Evolutionary conservation across 2,797 vertebrate genomes (phyloP).

Genomic region (Threskiornis aethiopicus): DNA sequence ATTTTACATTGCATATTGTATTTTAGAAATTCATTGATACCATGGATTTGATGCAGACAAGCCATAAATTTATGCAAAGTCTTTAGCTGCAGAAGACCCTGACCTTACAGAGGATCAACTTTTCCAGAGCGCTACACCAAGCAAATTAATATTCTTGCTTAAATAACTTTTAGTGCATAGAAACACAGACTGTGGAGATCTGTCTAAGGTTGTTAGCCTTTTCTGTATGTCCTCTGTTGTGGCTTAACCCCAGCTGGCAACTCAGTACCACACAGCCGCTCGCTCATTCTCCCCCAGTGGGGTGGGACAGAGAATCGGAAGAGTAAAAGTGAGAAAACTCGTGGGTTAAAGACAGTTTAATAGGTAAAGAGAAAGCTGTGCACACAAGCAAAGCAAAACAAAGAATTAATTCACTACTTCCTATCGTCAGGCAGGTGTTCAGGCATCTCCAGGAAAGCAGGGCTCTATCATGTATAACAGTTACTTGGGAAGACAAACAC

Average conservation of each 20-base stretch:
- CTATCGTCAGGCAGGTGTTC: no score
- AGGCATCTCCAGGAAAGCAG: no score
- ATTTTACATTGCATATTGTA: not conserved
- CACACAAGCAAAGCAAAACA: no score
- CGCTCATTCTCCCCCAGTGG: not conserved
- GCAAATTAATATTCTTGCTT: not conserved
- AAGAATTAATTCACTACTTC: no score
- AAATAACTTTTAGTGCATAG: not conserved
- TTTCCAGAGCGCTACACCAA: not conserved
- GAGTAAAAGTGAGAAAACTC: not conserved
- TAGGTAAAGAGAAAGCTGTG: not conserved
- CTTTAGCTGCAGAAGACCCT: not conserved
- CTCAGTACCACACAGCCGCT: not conserved
- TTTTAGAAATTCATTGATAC: not conserved
- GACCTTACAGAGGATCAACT: slow-evolving; percentile 2
- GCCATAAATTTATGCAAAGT: slow-evolving; percentile 12
- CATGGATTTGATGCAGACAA: not conserved
- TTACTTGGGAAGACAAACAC: no score
- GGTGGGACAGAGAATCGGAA: not conserved
- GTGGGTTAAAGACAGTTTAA: not conserved
- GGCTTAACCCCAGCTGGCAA: not conserved
- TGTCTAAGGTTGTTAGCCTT: not conserved
- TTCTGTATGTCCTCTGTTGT: not conserved
- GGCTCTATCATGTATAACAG: no score
- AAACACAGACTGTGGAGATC: not conserved